These are phyloP conservation scores for Steromphala cineraria DNA, from an alignment of 2,888 invertebrate genomes.

Conservation along the genomic window DNA sequence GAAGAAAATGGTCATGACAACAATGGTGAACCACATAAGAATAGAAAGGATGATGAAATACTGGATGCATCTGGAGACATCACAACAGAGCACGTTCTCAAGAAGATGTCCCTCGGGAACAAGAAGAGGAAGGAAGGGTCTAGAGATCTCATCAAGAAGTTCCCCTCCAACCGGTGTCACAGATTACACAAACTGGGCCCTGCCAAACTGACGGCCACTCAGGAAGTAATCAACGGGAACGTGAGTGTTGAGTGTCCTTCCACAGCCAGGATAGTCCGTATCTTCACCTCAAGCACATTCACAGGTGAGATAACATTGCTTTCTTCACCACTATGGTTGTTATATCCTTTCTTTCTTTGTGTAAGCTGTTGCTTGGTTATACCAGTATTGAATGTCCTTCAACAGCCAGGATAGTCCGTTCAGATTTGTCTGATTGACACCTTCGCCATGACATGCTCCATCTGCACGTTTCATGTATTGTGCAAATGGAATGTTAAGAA, in stretches of 20 bases:
- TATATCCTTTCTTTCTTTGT: too few relatives aligned
- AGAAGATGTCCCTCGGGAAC: background rate
- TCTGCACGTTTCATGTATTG: too few relatives aligned
- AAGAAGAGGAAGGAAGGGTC: background rate
- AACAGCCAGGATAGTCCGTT: too few relatives aligned
- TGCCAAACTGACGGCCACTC: background rate
- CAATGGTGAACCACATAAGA: background rate
- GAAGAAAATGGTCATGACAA: background rate
- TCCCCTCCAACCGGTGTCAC: background rate
- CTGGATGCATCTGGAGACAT: too few relatives aligned
- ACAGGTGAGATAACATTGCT: background rate
- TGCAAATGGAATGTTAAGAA: too few relatives aligned
- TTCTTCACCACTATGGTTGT: too few relatives aligned
- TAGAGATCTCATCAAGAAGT: too few relatives aligned
- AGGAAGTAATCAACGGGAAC: conserved; percentile 44
- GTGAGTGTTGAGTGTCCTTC: conserved; percentile 51
- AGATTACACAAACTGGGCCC: background rate
- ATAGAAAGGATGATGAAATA: background rate
- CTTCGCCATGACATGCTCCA: too few relatives aligned
- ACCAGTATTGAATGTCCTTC: too few relatives aligned
- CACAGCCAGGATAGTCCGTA: conserved; percentile 57
- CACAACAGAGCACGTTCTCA: too few relatives aligned
- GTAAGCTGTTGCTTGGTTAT: too few relatives aligned
- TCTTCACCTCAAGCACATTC: conserved; percentile 6
- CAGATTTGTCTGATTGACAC: too few relatives aligned